phyloP scores from a whole-genome alignment of 2,888 invertebrate genomes.

The Ecliptopera silaceata region DNA sequence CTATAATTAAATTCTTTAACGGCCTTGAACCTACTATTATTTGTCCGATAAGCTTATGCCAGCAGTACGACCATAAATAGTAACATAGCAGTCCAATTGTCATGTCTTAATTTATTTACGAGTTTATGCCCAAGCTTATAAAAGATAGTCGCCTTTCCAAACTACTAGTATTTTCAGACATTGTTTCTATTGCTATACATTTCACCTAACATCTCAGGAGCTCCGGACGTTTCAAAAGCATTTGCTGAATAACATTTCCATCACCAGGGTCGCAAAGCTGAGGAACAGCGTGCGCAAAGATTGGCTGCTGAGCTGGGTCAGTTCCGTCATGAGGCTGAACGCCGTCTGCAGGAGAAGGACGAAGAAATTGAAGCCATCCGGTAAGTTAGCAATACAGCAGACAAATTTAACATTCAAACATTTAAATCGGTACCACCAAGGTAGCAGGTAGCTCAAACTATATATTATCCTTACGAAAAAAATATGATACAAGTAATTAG shows the following conservation, averaged over 20 bases:
- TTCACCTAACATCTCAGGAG: no score
- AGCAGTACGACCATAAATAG: background rate
- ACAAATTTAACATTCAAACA: no score
- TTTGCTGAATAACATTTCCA: background rate
- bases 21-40: background rate
- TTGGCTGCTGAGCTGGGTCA: conserved; percentile 96
- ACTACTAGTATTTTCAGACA: no score
- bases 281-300: conserved; percentile 97
- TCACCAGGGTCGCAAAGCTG: conserved; percentile 95
- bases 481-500: no score
- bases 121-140: no score
- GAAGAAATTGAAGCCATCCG: conserved; percentile 99
- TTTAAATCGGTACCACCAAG: no score
- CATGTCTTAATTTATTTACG: background rate
- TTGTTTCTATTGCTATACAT: no score
- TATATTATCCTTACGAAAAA: no score
- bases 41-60: background rate
- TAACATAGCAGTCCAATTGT: background rate
- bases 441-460: no score
- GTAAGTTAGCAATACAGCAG: conserved; percentile 88
- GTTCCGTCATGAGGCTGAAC: conserved; percentile 98
- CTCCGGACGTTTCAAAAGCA: background rate
- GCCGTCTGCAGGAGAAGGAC: conserved; percentile 98
- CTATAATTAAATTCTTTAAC: background rate
- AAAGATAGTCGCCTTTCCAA: no score